These are phyloP conservation scores for Capreolus pygargus DNA, from an alignment of 2,113 vertebrate species.

Conservation along the genomic window DNA sequence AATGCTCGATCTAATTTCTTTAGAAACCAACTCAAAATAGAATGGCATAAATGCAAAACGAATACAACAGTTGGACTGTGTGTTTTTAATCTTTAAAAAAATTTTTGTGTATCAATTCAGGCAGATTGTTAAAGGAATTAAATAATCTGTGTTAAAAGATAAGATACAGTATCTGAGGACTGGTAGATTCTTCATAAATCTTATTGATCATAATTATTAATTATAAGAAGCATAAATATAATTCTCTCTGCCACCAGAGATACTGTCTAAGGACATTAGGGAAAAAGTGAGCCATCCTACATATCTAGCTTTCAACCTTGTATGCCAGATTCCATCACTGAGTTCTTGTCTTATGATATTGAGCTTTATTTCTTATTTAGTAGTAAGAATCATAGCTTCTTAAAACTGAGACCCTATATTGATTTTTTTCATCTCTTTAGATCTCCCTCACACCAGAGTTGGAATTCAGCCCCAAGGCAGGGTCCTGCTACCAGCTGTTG, in stretches of 20 bases:
- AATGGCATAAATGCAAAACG: neutral
- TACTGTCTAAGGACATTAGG: neutral
- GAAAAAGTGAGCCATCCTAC: neutral
- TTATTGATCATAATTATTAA: neutral
- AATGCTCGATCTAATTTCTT: neutral
- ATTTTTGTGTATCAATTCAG: neutral
- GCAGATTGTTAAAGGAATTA: neutral
- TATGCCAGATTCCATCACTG: neutral
- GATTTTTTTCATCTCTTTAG: neutral
- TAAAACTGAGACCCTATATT: neutral
- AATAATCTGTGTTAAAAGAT: constrained; percentile 2
- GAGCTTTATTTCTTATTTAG: neutral
- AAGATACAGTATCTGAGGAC: neutral
- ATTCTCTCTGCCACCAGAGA: neutral
- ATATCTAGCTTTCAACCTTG: neutral
- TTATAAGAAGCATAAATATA: neutral
- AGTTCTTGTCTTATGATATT: neutral
- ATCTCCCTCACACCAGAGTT: neutral
- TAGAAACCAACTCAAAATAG: neutral
- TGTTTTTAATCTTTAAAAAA: neutral
- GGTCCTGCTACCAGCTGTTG: neutral
- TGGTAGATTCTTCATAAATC: neutral
- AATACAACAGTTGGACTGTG: neutral
- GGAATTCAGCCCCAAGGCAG: neutral
- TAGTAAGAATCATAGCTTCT: neutral